Percentiles rank a stretch among this genome's conserved stretches.
These are phyloP conservation scores for Platorchestia sp. DNA, from an alignment of 1,140 invertebrate species.

Conservation along the genomic window DNA sequence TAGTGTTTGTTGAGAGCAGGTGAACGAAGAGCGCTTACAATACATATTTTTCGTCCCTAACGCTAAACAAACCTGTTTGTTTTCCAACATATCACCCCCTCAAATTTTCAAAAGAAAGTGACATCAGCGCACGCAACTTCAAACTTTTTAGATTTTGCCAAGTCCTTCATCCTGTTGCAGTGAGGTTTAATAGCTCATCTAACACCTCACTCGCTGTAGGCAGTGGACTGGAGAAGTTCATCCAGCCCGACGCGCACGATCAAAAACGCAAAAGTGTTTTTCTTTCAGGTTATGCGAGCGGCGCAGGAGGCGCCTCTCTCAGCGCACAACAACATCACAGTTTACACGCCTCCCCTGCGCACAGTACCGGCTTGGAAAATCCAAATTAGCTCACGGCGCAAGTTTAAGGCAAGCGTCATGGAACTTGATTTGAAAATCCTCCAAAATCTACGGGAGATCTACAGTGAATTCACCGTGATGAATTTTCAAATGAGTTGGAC, in stretches of 20 bases:
- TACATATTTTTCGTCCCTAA: neutral
- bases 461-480: too few species aligned
- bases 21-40: neutral
- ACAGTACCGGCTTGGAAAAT: neutral
- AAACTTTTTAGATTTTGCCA: too few species aligned
- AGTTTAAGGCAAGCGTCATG: neutral
- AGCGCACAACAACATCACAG: neutral
- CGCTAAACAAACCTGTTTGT: neutral
- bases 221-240: neutral
- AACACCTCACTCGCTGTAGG: neutral
- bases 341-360: neutral
- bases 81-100: neutral
- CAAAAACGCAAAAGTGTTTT: neutral
- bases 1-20: too few species aligned
- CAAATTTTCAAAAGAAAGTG: neutral
- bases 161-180: neutral
- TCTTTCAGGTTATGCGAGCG: neutral
- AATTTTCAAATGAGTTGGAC: too few species aligned
- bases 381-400: neutral
- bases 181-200: neutral
- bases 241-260: neutral
- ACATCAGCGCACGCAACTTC: too few species aligned
- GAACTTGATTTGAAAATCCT: neutral
- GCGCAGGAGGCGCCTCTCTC: neutral
- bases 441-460: too few species aligned